Percentiles rank a stretch among this genome's conserved stretches.
phyloP scores from a whole-genome alignment of 2,113 vertebrate genomes.

The Notarius lentiginosus region DNA sequence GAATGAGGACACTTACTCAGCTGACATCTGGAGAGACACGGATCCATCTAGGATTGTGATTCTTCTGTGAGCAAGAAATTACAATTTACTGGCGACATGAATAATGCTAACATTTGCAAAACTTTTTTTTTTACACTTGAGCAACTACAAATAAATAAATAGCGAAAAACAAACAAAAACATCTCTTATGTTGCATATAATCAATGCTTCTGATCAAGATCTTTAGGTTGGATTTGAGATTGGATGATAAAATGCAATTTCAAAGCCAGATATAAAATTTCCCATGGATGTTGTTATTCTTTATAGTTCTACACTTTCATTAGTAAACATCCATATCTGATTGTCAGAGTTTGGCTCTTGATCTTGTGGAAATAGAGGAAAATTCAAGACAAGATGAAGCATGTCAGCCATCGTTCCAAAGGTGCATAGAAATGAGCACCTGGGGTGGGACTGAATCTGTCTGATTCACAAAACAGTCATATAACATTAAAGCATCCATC shows the following conservation, averaged over 20 bases:
- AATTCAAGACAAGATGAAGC: too few relatives aligned
- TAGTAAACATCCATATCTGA: background rate
- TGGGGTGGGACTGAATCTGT: background rate
- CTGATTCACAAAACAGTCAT: background rate
- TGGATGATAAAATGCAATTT: background rate
- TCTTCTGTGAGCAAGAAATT: background rate
- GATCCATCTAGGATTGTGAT: background rate
- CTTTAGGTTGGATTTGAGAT: background rate
- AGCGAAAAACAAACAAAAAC: background rate
- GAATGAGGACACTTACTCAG: slow-evolving; percentile 59
- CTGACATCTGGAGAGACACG: slow-evolving; percentile 61
- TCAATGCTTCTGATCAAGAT: background rate
- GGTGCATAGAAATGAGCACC: background rate
- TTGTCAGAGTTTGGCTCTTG: background rate
- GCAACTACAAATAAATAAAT: background rate
- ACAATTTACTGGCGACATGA: background rate
- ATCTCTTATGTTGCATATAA: background rate
- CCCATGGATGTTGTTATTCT: background rate
- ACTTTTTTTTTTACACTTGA: background rate
- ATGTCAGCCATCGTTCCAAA: background rate
- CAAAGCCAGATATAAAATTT: background rate
- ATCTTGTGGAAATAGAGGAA: background rate
- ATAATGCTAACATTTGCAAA: background rate
- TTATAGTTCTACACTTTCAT: background rate
- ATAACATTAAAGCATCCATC: background rate